Evolutionary conservation across 2,797 vertebrate species (phyloP).

Genomic region (Cossypha caffra): DNA sequence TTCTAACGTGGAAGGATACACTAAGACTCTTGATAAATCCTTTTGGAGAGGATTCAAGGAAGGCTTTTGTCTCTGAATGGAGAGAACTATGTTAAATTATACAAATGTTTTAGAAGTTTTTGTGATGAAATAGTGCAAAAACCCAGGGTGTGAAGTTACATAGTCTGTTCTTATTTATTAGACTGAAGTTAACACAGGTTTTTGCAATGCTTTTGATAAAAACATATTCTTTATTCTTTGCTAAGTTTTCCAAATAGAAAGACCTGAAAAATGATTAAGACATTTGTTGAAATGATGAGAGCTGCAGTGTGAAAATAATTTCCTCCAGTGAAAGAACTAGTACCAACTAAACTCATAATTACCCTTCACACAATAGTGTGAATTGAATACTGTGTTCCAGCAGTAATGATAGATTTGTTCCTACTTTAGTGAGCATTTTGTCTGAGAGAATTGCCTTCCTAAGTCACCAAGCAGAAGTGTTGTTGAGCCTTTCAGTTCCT

Average conservation of each 20-base stretch:
- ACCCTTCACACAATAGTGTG: neutral
- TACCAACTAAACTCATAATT: neutral
- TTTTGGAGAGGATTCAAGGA: neutral
- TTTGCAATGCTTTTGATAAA: neutral
- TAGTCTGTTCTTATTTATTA: neutral
- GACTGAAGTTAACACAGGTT: neutral
- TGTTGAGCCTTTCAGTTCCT: neutral
- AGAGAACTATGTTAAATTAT: neutral
- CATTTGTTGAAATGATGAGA: neutral
- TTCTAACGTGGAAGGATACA: neutral
- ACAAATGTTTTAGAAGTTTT: neutral
- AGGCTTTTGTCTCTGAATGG: neutral
- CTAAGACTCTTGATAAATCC: neutral
- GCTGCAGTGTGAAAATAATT: neutral
- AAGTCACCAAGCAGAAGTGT: neutral
- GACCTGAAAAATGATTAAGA: neutral
- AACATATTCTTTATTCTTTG: neutral
- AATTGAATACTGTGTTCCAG: neutral
- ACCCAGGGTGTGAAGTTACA: neutral
- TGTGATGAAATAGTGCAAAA: neutral
- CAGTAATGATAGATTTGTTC: neutral
- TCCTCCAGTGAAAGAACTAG: neutral
- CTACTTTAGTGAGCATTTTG: neutral
- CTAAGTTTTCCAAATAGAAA: neutral
- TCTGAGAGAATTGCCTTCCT: neutral